Conservation (phyloP, 1,140 invertebrate genomes). For the Thaumetopoea pityocampa region DNA sequence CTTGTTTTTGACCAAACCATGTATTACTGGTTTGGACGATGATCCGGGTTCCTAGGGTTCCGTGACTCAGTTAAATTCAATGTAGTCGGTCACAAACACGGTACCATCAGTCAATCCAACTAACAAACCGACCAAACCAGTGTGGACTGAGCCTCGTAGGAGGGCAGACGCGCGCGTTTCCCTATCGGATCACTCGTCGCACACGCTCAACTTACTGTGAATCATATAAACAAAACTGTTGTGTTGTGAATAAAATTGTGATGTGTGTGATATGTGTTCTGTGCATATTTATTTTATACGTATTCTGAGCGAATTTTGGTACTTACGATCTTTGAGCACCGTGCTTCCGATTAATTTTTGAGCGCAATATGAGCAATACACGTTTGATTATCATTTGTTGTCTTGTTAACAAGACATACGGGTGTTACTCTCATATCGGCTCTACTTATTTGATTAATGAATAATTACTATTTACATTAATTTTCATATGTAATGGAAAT, state of each 20-base stretch:
- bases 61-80: constrained; percentile 55
- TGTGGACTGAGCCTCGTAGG: constrained; percentile 43
- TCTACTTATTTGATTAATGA: constrained; percentile 18
- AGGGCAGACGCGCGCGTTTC: constrained; percentile 41
- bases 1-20: constrained; percentile 36
- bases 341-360: constrained; percentile 35
- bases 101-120: constrained; percentile 22
- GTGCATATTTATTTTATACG: constrained; percentile 35
- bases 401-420: constrained; percentile 65
- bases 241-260: constrained; percentile 43
- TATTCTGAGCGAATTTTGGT: constrained; percentile 45
- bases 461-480: constrained; percentile 8
- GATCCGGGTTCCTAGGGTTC: constrained; percentile 53
- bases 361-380: constrained; percentile 55
- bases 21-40: constrained; percentile 29
- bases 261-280: constrained; percentile 39
- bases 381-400: constrained; percentile 64
- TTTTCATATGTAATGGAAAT: constrained; percentile 25
- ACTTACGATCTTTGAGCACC: constrained; percentile 32
- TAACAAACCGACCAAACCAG: too few species aligned
- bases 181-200: constrained; percentile 19
- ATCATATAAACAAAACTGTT: constrained; percentile 44
- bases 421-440: constrained; percentile 38
- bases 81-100: constrained; percentile 37
- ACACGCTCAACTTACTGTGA: constrained; percentile 31